Evolutionary conservation across 2,113 vertebrate species (phyloP).

Genomic region (Megaptera novaeangliae): DNA sequence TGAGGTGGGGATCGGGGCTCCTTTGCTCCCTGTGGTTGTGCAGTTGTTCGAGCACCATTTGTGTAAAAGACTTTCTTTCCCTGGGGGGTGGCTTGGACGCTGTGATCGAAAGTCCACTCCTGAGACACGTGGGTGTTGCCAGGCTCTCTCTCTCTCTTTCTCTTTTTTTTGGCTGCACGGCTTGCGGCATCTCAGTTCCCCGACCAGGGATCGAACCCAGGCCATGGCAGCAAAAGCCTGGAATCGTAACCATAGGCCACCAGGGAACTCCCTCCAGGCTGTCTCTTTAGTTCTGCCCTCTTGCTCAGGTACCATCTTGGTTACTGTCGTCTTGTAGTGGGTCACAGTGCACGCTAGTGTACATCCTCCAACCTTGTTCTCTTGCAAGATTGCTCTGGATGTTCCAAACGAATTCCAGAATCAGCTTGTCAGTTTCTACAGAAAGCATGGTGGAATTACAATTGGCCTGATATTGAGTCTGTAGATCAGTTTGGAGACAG

Average conservation of each 20-base stretch:
- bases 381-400: background rate
- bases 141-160: background rate
- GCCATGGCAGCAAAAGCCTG: background rate
- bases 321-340: background rate
- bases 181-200: background rate
- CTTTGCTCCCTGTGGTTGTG: background rate
- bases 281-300: background rate
- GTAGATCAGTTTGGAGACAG: background rate
- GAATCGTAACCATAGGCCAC: background rate
- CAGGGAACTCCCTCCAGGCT: background rate
- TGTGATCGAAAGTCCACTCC: no score
- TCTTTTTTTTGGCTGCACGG: background rate
- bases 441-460: background rate
- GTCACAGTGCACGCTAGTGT: rapidly evolving
- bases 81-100: no score
- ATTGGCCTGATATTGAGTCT: no score
- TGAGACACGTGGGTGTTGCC: no score
- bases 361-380: background rate
- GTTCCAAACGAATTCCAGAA: background rate
- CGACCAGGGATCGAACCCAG: background rate
- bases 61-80: background rate
- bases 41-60: no score
- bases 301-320: rapidly evolving
- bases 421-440: no score
- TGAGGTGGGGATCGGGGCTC: rapidly evolving